phyloP scores from a whole-genome alignment of 2,888 invertebrate species.

The Eugnorisma glareosa region DNA sequence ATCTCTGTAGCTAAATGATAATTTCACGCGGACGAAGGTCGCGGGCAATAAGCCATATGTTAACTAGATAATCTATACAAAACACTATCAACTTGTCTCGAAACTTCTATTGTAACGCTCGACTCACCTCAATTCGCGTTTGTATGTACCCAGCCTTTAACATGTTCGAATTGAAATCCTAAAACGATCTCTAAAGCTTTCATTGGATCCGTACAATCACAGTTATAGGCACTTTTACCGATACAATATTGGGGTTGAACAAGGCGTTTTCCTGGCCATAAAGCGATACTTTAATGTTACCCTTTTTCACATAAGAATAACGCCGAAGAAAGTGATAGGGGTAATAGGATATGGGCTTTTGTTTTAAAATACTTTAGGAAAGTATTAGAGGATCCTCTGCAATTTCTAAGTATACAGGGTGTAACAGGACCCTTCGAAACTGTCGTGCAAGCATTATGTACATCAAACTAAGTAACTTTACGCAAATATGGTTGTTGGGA shows the following conservation, averaged over 20 bases:
- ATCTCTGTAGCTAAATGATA: too few relatives aligned
- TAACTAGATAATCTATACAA: neutral
- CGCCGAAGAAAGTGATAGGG: conserved; percentile 5
- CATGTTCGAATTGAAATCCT: conserved; percentile 22
- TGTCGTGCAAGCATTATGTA: too few relatives aligned
- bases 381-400: neutral
- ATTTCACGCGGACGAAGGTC: too few relatives aligned
- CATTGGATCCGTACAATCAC: conserved; percentile 10
- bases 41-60: too few relatives aligned
- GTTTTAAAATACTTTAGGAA: neutral
- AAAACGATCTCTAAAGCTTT: conserved; percentile 22
- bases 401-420: neutral
- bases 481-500: too few relatives aligned
- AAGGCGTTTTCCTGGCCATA: conserved; percentile 32
- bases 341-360: conserved; percentile 1
- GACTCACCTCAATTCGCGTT: neutral
- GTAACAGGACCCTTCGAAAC: too few relatives aligned
- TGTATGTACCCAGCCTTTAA: neutral
- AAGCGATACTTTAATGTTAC: conserved; percentile 14
- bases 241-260: conserved; percentile 33
- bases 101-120: neutral
- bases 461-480: too few relatives aligned
- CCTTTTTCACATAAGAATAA: conserved; percentile 7
- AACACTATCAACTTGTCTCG: neutral
- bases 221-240: conserved; percentile 10